Percentiles rank a stretch among this genome's conserved stretches.
phyloP scores from a whole-genome alignment of 35 echinoderm and acorn worm species.

The Ophiothrix spiculata region DNA sequence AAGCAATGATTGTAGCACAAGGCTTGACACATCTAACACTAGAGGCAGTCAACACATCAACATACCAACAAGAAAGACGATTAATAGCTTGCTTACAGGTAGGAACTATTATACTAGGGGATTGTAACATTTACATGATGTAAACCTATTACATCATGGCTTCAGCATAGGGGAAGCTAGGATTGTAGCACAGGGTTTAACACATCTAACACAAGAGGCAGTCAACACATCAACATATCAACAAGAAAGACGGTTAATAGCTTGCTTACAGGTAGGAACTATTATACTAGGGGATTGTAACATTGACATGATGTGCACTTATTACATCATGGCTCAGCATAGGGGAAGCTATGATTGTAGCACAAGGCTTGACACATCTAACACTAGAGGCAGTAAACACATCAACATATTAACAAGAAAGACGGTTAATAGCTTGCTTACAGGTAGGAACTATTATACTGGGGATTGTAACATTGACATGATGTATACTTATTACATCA shows the following conservation, averaged over 20 bases:
- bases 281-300: no score
- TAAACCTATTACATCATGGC: no score
- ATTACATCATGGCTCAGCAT: no score
- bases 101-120: no score
- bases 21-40: constrained; percentile 38
- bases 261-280: constrained; percentile 30
- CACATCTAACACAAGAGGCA: constrained; percentile 39
- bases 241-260: not conserved
- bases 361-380: constrained; percentile 42
- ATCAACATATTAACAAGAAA: not conserved
- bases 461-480: no score
- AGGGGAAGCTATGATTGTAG: constrained; percentile 64
- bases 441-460: no score
- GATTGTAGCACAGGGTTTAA: constrained; percentile 47
- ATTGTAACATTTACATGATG: no score
- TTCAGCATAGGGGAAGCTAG: constrained; percentile 73
- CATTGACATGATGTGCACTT: no score
- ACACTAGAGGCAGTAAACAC: constrained; percentile 32
- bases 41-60: constrained; percentile 23
- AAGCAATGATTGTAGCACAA: constrained; percentile 58
- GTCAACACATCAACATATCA: not conserved
- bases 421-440: constrained; percentile 8
- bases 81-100: constrained; percentile 30
- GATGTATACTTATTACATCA: constrained; percentile 32
- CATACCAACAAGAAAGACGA: not conserved